Conservation (phyloP, 1,140 invertebrate species). For the Drosophila burlai region DNA sequence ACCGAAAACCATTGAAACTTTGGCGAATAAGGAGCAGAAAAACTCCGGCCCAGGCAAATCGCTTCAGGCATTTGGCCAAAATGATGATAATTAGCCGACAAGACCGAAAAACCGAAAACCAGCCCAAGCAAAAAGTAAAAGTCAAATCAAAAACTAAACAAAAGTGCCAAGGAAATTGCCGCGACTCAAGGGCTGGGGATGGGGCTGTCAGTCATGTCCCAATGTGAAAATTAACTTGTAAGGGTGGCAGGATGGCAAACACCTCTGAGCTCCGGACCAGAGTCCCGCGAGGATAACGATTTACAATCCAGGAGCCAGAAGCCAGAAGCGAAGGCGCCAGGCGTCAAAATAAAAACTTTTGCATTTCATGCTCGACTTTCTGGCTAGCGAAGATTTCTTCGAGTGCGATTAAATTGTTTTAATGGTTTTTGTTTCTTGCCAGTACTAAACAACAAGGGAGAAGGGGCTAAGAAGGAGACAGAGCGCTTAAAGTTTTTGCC, state of each 20-base stretch:
- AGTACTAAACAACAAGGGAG: neutral
- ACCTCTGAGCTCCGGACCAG: constrained; percentile 15
- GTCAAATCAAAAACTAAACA: constrained; percentile 83
- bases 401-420: constrained; percentile 83
- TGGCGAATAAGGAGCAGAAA: constrained; percentile 52
- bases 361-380: constrained; percentile 80
- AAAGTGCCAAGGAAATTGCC: constrained; percentile 75
- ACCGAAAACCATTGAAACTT: constrained; percentile 53
- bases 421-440: constrained; percentile 74
- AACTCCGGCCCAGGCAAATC: constrained; percentile 53
- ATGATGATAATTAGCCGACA: constrained; percentile 81
- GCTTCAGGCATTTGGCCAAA: constrained; percentile 76
- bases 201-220: constrained; percentile 70
- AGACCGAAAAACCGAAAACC: constrained; percentile 43
- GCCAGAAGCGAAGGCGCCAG: constrained; percentile 58
- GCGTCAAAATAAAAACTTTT: constrained; percentile 81
- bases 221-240: constrained; percentile 83
- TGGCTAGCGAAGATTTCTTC: constrained; percentile 71
- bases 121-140: constrained; percentile 69
- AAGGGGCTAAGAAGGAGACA: neutral
- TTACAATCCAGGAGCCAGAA: constrained; percentile 74
- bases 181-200: constrained; percentile 1
- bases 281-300: constrained; percentile 66
- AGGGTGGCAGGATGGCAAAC: constrained; percentile 14
- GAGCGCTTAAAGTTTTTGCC: constrained; percentile 68